Percentiles rank a stretch among this genome's conserved stretches.
Evolutionary conservation across 2,888 invertebrate species (phyloP).

Genomic region (Malthinus seriepunctatus): DNA sequence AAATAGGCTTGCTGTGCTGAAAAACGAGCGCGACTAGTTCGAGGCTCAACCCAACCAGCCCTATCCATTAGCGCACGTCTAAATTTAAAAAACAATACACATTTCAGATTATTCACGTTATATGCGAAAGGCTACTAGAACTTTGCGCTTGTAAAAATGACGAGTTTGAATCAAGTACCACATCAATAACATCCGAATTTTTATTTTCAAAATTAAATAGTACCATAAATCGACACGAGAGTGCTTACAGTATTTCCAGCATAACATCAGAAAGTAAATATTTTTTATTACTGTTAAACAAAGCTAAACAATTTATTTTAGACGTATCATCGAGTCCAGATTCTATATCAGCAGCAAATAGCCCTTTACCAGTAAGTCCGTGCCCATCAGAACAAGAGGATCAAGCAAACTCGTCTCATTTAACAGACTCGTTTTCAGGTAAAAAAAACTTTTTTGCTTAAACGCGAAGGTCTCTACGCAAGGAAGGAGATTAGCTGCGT

Average conservation of each 20-base stretch:
- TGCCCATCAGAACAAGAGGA: conserved; percentile 47
- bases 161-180: conserved; percentile 59
- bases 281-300: conserved; percentile 1
- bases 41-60: too few relatives aligned
- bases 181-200: conserved; percentile 64
- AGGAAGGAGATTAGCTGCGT: too few relatives aligned
- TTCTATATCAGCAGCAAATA: conserved; percentile 33
- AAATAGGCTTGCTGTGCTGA: neutral
- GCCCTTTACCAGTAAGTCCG: conserved; percentile 43
- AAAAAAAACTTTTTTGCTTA: conserved; percentile 1
- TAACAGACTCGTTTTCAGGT: conserved; percentile 37
- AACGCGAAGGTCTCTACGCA: too few relatives aligned
- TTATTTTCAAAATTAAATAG: conserved; percentile 48
- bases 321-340: conserved; percentile 38
- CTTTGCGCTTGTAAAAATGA: conserved; percentile 68
- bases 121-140: conserved; percentile 77
- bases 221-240: conserved; percentile 45
- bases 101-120: conserved; percentile 73
- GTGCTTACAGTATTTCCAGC: conserved; percentile 46
- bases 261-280: conserved; percentile 43
- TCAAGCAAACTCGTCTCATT: conserved; percentile 36
- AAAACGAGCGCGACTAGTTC: too few relatives aligned
- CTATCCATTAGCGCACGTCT: too few relatives aligned
- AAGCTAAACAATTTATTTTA: conserved; percentile 7
- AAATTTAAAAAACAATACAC: too few relatives aligned